Percentiles rank a stretch among this genome's conserved stretches.
Evolutionary conservation across 2,113 vertebrate species (phyloP).

Genomic region (Hucho hucho): DNA sequence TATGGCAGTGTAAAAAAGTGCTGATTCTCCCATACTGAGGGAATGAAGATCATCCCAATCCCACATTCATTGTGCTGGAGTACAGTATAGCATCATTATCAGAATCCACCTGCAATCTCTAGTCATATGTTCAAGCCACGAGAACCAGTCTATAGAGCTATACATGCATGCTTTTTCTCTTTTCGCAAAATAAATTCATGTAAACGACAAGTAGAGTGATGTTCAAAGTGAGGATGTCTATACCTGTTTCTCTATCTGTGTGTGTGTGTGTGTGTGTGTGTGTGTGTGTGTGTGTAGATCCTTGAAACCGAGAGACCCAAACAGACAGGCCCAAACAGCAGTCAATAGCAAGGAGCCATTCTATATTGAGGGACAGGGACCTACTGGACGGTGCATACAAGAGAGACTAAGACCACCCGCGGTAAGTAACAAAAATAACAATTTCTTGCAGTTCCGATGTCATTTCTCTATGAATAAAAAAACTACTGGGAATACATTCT

Average conservation of each 20-base stretch:
- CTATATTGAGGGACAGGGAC: slow-evolving; percentile 51
- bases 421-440: slow-evolving; percentile 51
- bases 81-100: slow-evolving; percentile 41
- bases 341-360: not conserved
- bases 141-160: not conserved
- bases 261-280: slow-evolving; percentile 5
- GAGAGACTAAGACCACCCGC: slow-evolving; percentile 29
- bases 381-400: slow-evolving; percentile 15
- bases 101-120: slow-evolving; percentile 19
- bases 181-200: slow-evolving; percentile 10
- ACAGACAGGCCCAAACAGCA: no score
- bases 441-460: slow-evolving; percentile 14
- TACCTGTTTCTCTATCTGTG: slow-evolving; percentile 16
- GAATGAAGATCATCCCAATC: slow-evolving; percentile 22
- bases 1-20: slow-evolving; percentile 62
- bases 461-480: slow-evolving; percentile 13
- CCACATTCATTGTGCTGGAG: slow-evolving; percentile 44
- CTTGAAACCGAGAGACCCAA: not conserved
- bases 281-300: not conserved
- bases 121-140: slow-evolving; percentile 1
- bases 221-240: not conserved
- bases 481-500: slow-evolving; percentile 52
- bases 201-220: not conserved
- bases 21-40: slow-evolving; percentile 29
- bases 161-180: not conserved